phyloP scores from a whole-genome alignment of 92 coral and sea anemone genomes.

The Ricordea florida region DNA sequence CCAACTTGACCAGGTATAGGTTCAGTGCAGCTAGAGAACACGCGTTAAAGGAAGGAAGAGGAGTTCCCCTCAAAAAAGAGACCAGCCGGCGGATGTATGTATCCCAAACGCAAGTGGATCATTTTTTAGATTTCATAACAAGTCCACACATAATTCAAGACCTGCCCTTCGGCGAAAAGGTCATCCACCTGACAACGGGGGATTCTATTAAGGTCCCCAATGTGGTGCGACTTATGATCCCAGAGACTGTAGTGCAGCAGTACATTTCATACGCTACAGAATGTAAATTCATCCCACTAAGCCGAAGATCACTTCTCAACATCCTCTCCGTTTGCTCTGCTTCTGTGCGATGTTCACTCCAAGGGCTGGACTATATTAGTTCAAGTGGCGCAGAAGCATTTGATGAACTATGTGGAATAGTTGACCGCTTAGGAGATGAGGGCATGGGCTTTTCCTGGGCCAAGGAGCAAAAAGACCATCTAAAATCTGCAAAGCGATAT shows the following conservation, averaged over 20 bases:
- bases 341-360: neutral
- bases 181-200: neutral
- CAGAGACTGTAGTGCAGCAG: neutral
- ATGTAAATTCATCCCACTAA: neutral
- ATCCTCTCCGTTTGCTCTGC: neutral
- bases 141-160: conserved; percentile 13
- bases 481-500: neutral
- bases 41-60: conserved; percentile 1
- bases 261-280: neutral
- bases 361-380: neutral
- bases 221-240: neutral
- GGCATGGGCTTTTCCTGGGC: conserved; percentile 28
- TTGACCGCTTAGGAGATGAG: conserved; percentile 2
- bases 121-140: too few relatives aligned
- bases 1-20: neutral
- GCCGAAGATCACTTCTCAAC: neutral
- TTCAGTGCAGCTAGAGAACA: neutral
- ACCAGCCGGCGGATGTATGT: neutral
- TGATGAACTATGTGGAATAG: neutral
- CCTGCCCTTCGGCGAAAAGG: conserved; percentile 4
- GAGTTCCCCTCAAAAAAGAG: neutral
- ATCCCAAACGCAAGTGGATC: neutral
- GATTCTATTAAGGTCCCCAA: neutral
- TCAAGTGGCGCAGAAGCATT: conserved; percentile 17
- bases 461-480: conserved; percentile 4